These are phyloP conservation scores for Trematocara zebra DNA, from an alignment of 2,113 vertebrate genomes.

Conservation along the genomic window DNA sequence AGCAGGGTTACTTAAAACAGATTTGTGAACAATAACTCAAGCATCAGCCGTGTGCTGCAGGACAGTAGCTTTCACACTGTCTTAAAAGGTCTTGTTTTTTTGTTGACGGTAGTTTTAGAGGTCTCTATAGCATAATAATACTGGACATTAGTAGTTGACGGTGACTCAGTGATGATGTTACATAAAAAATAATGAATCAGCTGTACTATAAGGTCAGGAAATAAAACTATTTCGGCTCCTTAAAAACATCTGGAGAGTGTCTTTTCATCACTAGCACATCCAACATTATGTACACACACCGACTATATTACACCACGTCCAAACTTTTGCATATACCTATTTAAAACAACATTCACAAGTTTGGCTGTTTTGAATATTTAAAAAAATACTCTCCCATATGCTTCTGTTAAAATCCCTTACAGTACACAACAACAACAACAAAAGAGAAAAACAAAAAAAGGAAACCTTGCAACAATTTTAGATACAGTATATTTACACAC, in stretches of 20 bases:
- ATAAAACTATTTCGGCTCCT: background rate
- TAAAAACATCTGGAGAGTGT: slow-evolving; percentile 17
- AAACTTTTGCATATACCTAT: slow-evolving; percentile 46
- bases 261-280: slow-evolving; percentile 5
- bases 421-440: slow-evolving; percentile 15
- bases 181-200: background rate
- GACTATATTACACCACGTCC: slow-evolving; percentile 41
- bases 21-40: background rate
- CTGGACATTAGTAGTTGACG: background rate
- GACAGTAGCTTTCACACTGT: background rate
- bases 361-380: slow-evolving; percentile 42
- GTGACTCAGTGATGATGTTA: background rate
- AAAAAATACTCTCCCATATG: slow-evolving; percentile 42
- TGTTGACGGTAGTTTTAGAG: background rate
- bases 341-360: slow-evolving; percentile 43
- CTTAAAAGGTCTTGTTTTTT: background rate
- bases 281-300: slow-evolving; percentile 3
- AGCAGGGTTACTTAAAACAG: background rate
- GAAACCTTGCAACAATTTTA: slow-evolving; percentile 44
- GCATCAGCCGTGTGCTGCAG: background rate
- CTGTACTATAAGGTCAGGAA: background rate
- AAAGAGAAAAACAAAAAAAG: background rate
- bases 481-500: slow-evolving; percentile 61
- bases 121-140: background rate
- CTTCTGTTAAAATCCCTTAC: slow-evolving; percentile 10